Base-by-base conservation (phyloP, 2,888 invertebrate genomes). In the Eupithecia tripunctaria region DNA sequence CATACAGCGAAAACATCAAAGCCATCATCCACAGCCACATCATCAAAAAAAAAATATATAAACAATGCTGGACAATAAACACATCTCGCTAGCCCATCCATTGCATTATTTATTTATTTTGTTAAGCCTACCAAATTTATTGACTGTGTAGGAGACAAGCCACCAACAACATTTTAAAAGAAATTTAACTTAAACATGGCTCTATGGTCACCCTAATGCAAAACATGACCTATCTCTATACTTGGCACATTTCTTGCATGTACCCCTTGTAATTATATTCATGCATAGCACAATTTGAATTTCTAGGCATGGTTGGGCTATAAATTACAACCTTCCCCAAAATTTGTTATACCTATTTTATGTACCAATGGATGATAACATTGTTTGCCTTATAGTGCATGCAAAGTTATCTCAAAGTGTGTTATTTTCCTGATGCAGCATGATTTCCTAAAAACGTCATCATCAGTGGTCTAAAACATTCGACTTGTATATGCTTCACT, bases 181-280 rank as follows among this genome's bases (percentile, higher is more conserved):
- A 15, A 60, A 60, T 2, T 4, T 25, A 15, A 29, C 21, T 12
- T 15, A 14, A 12, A 41, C 25, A 66, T 8, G 0, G 18, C 18
- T 1, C 18, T n/a, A 66, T 66, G 47, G n/a, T 47, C 56, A 56
- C 21, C 21, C 85, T 85, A 85, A 59, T 70, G 43, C 60, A 85
- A 84, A 84, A 80, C 83, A 84, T 84, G 85, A 88, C 86, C 86
- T 89, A 87, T 87, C 86, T 84, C 84, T 84, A 84, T 80, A 80
- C 66, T 71, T 81, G 82, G 82, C 83, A 84, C 81, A 86, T 81
- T 84, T 83, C 79, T 82, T 80, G 79, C 76, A 79, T 78, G 79
- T 82, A 75, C 79, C 77, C 78, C 63, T 74, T 74, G 68, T 80
- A 84, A 86, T 85, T 86, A 83, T 75, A 82, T 81, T 78, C 78